Evolutionary conservation across 2,888 invertebrate genomes (phyloP).

Genomic region (Allolobophora icterica): DNA sequence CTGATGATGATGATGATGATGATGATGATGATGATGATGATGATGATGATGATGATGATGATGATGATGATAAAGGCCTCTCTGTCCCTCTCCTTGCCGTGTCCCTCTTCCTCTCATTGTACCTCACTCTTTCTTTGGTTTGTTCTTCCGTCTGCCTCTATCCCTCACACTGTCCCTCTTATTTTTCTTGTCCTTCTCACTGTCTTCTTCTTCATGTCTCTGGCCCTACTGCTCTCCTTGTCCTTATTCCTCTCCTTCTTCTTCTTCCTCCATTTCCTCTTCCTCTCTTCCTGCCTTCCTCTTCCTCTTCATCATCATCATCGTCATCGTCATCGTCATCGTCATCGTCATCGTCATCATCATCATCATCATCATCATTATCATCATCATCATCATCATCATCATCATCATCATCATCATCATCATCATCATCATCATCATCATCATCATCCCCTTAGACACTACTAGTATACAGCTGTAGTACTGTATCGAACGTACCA

Average conservation of each 20-base stretch:
- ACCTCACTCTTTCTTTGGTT: too few species aligned
- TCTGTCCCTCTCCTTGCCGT: too few species aligned
- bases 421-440: slow-evolving; percentile 20
- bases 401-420: slow-evolving; percentile 18
- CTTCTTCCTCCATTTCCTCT: background rate
- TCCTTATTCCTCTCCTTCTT: background rate
- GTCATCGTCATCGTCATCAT: slow-evolving; percentile 15
- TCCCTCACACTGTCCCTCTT: too few species aligned
- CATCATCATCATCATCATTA: slow-evolving; percentile 28
- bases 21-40: slow-evolving; percentile 36
- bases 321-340: background rate
- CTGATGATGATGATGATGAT: slow-evolving; percentile 29
- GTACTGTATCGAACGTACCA: slow-evolving; percentile 73
- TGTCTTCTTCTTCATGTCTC: too few species aligned
- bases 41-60: slow-evolving; percentile 36
- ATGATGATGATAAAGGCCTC: too few species aligned
- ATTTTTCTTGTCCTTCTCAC: too few species aligned
- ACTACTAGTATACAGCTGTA: too few species aligned
- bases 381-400: background rate
- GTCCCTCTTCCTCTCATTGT: too few species aligned
- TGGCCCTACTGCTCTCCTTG: too few species aligned
- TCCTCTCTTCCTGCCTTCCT: background rate
- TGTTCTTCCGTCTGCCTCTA: too few species aligned
- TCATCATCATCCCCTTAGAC: background rate
- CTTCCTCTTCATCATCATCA: background rate